Percentiles rank a stretch among this genome's conserved stretches.
phyloP scores from a whole-genome alignment of 2,888 invertebrate species.

The Cephus runcator region DNA sequence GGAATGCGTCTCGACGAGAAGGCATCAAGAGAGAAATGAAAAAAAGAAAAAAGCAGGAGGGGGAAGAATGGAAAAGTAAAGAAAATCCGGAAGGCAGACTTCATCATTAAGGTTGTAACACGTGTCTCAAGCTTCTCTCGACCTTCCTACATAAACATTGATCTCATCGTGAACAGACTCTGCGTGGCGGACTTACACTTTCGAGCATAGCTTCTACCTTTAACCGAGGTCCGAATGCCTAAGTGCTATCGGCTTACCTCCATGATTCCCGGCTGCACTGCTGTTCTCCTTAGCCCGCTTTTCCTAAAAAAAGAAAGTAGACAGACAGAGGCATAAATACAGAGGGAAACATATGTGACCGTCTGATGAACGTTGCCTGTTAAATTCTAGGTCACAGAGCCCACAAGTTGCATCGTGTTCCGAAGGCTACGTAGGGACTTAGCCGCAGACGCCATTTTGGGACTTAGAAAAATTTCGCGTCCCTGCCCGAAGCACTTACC shows the following conservation, averaged over 20 bases:
- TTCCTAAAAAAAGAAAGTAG: slow-evolving; percentile 52
- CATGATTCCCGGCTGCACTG: slow-evolving; percentile 60
- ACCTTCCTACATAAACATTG: not conserved
- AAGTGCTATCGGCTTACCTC: slow-evolving; percentile 51
- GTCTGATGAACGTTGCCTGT: too few species aligned
- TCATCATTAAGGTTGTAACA: not conserved
- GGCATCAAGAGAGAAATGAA: too few species aligned
- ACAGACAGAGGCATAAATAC: slow-evolving; percentile 1
- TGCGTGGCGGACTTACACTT: not conserved
- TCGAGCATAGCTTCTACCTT: not conserved
- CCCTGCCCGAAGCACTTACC: slow-evolving; percentile 65
- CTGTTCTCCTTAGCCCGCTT: slow-evolving; percentile 62
- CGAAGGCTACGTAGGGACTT: slow-evolving; percentile 68
- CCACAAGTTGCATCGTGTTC: not conserved
- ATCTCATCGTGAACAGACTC: too few species aligned
- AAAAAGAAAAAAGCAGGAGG: too few species aligned
- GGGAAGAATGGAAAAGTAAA: too few species aligned
- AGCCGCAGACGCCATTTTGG: slow-evolving; percentile 88
- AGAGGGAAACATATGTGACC: too few species aligned
- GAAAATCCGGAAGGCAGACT: too few species aligned
- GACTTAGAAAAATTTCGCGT: slow-evolving; percentile 79
- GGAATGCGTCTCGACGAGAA: too few species aligned
- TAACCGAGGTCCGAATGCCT: not conserved
- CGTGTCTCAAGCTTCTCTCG: not conserved
- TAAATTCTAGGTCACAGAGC: not conserved